Evolutionary conservation across 2,797 vertebrate genomes (phyloP).

Genomic region (Argya squamiceps): DNA sequence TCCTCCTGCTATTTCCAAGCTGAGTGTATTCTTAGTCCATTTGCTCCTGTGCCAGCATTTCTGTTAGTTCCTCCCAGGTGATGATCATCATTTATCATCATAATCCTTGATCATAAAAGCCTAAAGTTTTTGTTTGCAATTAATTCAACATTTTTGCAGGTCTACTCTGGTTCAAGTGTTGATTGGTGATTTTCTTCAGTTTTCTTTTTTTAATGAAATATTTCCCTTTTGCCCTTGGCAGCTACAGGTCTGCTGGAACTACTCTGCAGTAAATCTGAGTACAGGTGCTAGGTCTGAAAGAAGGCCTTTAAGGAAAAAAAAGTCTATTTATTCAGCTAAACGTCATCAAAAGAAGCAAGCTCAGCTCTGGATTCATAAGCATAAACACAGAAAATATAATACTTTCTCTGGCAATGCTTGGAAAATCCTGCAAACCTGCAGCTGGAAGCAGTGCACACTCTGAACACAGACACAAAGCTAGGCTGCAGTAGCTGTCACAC

Average conservation of each 20-base stretch:
- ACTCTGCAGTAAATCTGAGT: not conserved
- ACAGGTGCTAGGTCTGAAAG: not conserved
- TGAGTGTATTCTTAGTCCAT: not conserved
- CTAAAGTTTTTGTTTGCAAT: not conserved
- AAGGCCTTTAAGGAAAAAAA: not conserved
- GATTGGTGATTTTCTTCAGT: not conserved
- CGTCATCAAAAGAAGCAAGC: not conserved
- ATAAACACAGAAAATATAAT: not conserved
- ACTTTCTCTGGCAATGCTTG: not conserved
- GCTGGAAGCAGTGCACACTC: not conserved
- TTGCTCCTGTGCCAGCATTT: not conserved
- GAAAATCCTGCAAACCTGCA: not conserved
- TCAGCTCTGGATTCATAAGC: not conserved
- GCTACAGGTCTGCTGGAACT: not conserved
- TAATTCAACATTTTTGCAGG: not conserved
- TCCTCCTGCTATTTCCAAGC: not conserved
- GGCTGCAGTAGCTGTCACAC: constrained; percentile 19
- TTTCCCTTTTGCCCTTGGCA: not conserved
- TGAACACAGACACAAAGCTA: not conserved
- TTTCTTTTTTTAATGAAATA: not conserved
- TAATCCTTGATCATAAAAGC: not conserved
- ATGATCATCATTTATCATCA: not conserved
- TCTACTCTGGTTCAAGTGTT: not conserved
- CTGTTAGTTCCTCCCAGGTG: not conserved
- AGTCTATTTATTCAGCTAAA: not conserved